Percentiles rank a stretch among this genome's conserved stretches.
These are phyloP conservation scores for Pegea sp. DNA, from an alignment of 23 tunicate genomes.

Conservation along the genomic window DNA sequence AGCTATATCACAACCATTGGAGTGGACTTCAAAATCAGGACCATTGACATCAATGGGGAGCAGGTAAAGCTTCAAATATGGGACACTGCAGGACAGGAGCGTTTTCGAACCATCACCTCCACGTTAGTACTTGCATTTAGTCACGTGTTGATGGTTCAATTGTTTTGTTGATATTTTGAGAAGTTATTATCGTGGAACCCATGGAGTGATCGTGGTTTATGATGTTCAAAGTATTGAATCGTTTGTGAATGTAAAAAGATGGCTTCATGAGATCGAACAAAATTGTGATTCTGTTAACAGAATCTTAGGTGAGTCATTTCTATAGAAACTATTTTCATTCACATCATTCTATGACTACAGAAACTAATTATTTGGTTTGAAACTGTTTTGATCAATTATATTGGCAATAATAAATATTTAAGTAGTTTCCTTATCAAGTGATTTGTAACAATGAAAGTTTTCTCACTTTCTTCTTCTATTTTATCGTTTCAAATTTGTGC, in stretches of 20 bases:
- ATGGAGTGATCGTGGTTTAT: slow-evolving; percentile 96
- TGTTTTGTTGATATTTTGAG: slow-evolving; percentile 1
- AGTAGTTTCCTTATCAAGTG: too few species aligned
- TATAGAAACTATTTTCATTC: too few species aligned
- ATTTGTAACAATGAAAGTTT: too few species aligned
- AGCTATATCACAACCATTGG: slow-evolving; percentile 97
- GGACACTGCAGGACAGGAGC: slow-evolving; percentile 99
- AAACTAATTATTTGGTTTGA: too few species aligned
- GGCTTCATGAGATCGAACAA: slow-evolving; percentile 96
- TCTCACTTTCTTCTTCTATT: too few species aligned
- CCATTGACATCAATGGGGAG: slow-evolving; percentile 84
- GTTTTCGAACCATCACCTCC: slow-evolving; percentile 94
- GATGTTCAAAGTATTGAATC: slow-evolving; percentile 89
- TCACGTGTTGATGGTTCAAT: not conserved
- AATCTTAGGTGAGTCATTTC: slow-evolving; percentile 38
- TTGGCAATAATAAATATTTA: too few species aligned
- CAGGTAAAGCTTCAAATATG: slow-evolving; percentile 84
- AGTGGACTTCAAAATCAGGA: slow-evolving; percentile 91
- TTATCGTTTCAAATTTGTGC: too few species aligned
- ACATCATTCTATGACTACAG: too few species aligned
- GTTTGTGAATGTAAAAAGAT: slow-evolving; percentile 85
- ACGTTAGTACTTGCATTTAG: slow-evolving; percentile 40
- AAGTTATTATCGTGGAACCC: slow-evolving; percentile 97
- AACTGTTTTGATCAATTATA: too few species aligned
- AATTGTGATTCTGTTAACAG: slow-evolving; percentile 84